A percentile compares a stretch with the other conserved stretches of the same genome.
Conservation (phyloP, 2,888 invertebrate species). For the Helleia helle region DNA sequence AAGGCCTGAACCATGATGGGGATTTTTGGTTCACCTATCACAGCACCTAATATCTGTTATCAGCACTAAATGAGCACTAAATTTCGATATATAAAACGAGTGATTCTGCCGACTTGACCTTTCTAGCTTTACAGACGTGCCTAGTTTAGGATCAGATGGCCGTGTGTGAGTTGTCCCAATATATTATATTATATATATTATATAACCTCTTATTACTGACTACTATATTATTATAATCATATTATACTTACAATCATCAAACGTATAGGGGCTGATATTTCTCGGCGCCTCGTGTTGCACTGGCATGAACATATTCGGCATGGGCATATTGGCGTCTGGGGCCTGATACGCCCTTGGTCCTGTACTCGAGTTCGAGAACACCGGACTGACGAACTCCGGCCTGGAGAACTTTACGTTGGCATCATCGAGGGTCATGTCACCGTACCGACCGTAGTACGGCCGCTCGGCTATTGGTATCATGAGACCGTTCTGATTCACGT, state of each 20-base stretch:
- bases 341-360: conserved; percentile 16
- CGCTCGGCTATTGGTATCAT: conserved; percentile 29
- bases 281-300: conserved; percentile 26
- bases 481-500: conserved; percentile 28
- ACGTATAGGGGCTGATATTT: conserved; percentile 28
- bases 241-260: conserved; percentile 31
- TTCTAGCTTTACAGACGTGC: too few species aligned
- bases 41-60: too few species aligned
- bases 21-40: too few species aligned
- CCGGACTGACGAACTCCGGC: conserved; percentile 23
- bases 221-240: too few species aligned
- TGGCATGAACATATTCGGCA: conserved; percentile 28
- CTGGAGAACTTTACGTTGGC: conserved; percentile 25
- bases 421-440: conserved; percentile 24
- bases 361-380: conserved; percentile 20
- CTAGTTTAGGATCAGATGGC: too few species aligned
- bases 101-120: too few species aligned
- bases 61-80: too few species aligned
- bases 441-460: conserved; percentile 27
- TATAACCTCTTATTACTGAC: too few species aligned
- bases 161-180: too few species aligned
- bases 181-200: too few species aligned
- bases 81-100: too few species aligned
- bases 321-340: conserved; percentile 16
- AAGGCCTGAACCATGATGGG: too few species aligned